Conservation (phyloP, 2,797 vertebrate genomes). For the Spinus olivaceus region DNA sequence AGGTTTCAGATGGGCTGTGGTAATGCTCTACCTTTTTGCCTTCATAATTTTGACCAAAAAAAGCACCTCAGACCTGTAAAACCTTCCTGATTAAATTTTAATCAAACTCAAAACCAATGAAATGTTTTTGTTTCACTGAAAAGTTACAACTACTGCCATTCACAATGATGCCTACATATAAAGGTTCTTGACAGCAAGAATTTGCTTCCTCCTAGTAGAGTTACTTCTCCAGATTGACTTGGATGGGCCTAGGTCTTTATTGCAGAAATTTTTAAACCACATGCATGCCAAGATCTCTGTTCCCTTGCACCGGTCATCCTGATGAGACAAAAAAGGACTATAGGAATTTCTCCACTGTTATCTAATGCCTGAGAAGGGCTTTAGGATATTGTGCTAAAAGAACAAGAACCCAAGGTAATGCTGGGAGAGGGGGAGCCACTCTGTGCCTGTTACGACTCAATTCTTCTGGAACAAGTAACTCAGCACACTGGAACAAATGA, state of each 20-base stretch:
- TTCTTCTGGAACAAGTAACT: background rate
- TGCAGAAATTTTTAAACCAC: background rate
- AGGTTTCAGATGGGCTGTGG: background rate
- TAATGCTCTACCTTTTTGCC: background rate
- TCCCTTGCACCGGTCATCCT: too few relatives aligned
- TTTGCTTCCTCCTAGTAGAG: background rate
- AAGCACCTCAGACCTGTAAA: background rate
- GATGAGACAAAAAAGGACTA: too few relatives aligned
- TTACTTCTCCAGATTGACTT: background rate
- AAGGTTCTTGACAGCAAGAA: background rate
- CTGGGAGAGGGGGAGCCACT: background rate
- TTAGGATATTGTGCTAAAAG: background rate
- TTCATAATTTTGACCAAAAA: background rate
- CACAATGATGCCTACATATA: background rate
- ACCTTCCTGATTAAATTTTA: background rate
- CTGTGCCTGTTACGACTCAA: rapidly evolving
- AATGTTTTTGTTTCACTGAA: background rate
- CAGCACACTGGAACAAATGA: background rate
- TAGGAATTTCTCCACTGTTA: background rate
- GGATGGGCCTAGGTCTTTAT: background rate
- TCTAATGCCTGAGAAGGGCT: background rate
- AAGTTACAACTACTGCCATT: background rate
- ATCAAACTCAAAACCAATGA: background rate
- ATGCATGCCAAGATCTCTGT: background rate
- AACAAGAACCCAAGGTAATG: background rate